Percentiles rank a stretch among this genome's conserved stretches.
Evolutionary conservation across 2,888 invertebrate species (phyloP).

Genomic region (Chloroclysta siterata): DNA sequence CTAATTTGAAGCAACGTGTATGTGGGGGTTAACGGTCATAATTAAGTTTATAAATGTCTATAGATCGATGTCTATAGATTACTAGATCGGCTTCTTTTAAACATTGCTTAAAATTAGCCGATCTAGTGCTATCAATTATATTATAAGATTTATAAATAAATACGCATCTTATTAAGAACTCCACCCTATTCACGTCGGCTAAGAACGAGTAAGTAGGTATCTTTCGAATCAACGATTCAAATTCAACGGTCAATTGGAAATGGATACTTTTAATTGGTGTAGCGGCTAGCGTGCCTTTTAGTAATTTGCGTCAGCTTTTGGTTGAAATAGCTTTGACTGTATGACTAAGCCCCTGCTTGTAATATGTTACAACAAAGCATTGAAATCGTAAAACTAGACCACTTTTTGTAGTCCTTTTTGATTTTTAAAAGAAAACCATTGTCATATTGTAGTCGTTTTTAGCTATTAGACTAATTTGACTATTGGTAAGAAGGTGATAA

Average conservation of each 20-base stretch:
- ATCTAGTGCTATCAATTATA: too few relatives aligned
- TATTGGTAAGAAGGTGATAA: too few relatives aligned
- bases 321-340: conserved; percentile 14
- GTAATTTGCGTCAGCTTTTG: conserved; percentile 25
- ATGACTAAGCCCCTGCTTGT: not conserved
- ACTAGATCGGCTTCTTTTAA: too few relatives aligned
- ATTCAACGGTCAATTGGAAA: conserved; percentile 32
- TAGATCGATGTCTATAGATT: too few relatives aligned
- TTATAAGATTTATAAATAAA: too few relatives aligned
- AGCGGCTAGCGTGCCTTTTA: conserved; percentile 24
- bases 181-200: not conserved
- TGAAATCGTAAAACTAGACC: not conserved
- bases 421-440: too few relatives aligned
- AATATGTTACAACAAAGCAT: not conserved
- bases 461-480: too few relatives aligned
- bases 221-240: conserved; percentile 30
- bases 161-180: not conserved
- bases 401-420: not conserved
- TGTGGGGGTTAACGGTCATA: too few relatives aligned
- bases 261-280: conserved; percentile 30
- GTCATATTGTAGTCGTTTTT: too few relatives aligned
- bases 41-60: too few relatives aligned
- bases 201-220: conserved; percentile 30
- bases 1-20: too few relatives aligned
- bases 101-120: too few relatives aligned